These are phyloP conservation scores for Lissonota sp. DNA, from an alignment of 2,888 invertebrate genomes.

Conservation along the genomic window DNA sequence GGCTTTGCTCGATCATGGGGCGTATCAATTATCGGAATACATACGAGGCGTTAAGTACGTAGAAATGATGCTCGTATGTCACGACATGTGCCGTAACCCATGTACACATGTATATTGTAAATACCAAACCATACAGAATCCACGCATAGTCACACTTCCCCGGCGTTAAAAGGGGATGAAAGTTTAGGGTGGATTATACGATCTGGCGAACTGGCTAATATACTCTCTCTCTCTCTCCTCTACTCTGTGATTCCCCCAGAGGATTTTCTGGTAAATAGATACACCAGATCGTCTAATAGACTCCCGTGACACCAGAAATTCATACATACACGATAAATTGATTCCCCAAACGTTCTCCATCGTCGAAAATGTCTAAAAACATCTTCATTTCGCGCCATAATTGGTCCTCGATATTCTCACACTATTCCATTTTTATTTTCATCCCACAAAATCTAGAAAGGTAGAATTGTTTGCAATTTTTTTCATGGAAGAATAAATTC, in stretches of 20 bases:
- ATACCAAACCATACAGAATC: conserved; percentile 10
- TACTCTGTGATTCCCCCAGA: conserved; percentile 31
- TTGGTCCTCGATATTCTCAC: no score
- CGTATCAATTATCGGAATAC: conserved; percentile 67
- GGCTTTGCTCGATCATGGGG: conserved; percentile 28
- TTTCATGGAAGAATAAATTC: no score
- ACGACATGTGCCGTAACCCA: conserved; percentile 68
- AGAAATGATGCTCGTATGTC: conserved; percentile 64
- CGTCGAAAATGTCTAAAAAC: conserved; percentile 1
- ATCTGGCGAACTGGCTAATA: conserved; percentile 62
- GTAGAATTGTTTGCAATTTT: no score
- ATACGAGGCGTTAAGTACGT: conserved; percentile 66
- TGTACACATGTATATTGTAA: not conserved
- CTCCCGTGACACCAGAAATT: conserved; percentile 43
- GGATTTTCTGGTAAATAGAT: conserved; percentile 58
- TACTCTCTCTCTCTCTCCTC: not conserved
- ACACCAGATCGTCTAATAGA: conserved; percentile 11
- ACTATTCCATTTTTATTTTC: no score
- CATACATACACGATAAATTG: conserved; percentile 47
- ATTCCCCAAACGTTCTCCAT: conserved; percentile 30
- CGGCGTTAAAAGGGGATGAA: conserved; percentile 52
- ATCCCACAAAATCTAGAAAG: no score
- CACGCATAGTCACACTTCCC: conserved; percentile 25
- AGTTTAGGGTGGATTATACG: conserved; percentile 59
- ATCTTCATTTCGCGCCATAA: not conserved